Conservation (phyloP, 2,888 invertebrate genomes). For the Drosophila paramelanica region DNA sequence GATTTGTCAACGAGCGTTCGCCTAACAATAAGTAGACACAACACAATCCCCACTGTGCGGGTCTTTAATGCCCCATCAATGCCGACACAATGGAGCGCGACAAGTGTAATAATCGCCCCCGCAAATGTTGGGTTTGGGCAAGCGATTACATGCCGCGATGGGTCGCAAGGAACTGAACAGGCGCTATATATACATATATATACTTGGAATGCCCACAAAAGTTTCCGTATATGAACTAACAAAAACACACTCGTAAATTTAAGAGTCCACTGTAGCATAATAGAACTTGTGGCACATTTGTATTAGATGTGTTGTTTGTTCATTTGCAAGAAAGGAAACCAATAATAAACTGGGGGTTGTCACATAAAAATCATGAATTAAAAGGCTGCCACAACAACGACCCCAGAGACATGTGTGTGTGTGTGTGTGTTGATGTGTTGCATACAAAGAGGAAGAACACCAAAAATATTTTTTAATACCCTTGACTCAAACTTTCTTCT, state of each 20-base stretch:
- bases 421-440: not conserved
- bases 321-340: not conserved
- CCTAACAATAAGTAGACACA: conserved; percentile 32
- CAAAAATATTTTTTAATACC: too few species aligned
- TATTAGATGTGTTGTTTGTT: not conserved
- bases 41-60: conserved; percentile 8
- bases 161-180: too few species aligned
- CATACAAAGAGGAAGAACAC: not conserved
- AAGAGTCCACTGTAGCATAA: too few species aligned
- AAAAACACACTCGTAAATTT: too few species aligned
- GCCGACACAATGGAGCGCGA: conserved; percentile 34
- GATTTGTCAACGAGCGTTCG: conserved; percentile 22
- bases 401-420: not conserved
- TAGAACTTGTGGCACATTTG: not conserved
- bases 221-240: too few species aligned
- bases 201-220: too few species aligned
- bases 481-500: too few species aligned
- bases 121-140: not conserved
- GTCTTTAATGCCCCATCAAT: conserved; percentile 2
- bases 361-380: conserved; percentile 6
- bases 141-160: not conserved
- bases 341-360: not conserved
- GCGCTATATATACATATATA: too few species aligned
- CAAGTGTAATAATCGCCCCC: conserved; percentile 50
- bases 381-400: not conserved